phyloP scores from a whole-genome alignment of 2,113 vertebrate genomes.

The Oncorhynchus keta region DNA sequence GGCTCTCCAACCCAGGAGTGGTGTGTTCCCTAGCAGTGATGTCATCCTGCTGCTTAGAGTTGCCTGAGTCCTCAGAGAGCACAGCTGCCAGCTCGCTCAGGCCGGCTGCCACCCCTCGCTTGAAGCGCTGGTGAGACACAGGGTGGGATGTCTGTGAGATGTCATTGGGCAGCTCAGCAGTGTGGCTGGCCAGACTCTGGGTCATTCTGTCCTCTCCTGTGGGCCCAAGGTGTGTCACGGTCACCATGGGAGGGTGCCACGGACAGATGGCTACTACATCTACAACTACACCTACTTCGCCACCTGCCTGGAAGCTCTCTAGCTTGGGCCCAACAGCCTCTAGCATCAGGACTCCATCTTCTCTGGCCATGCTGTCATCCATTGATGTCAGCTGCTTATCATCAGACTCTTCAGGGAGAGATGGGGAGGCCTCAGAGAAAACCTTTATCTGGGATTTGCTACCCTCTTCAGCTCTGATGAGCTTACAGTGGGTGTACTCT shows the following conservation, averaged over 20 bases:
- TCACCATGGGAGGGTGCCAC: constrained; percentile 25
- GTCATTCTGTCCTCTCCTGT: constrained; percentile 29
- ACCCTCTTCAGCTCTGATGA: background rate
- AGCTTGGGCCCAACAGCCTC: background rate
- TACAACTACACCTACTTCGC: constrained; percentile 35
- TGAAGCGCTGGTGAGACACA: constrained; percentile 16
- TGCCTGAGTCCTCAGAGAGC: constrained; percentile 30
- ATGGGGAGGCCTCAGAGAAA: background rate
- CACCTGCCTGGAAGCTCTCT: constrained; percentile 13
- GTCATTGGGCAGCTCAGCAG: background rate
- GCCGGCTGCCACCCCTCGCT: constrained; percentile 11
- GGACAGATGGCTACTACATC: constrained; percentile 18
- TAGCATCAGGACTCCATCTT: background rate
- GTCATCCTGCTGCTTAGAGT: constrained; percentile 17
- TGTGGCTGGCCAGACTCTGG: constrained; percentile 17
- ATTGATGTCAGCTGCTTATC: constrained; percentile 11
- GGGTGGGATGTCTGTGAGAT: constrained; percentile 3
- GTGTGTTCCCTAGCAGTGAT: background rate
- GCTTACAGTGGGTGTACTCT: background rate
- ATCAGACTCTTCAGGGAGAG: constrained; percentile 10
- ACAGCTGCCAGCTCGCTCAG: constrained; percentile 19
- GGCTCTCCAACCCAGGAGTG: constrained; percentile 24
- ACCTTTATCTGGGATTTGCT: background rate
- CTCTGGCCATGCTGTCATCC: constrained; percentile 5
- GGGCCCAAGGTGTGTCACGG: constrained; percentile 13